A percentile compares a stretch with the other conserved stretches of the same genome.
phyloP scores from a whole-genome alignment of 2,888 invertebrate species.

The Therioaphis trifolii region DNA sequence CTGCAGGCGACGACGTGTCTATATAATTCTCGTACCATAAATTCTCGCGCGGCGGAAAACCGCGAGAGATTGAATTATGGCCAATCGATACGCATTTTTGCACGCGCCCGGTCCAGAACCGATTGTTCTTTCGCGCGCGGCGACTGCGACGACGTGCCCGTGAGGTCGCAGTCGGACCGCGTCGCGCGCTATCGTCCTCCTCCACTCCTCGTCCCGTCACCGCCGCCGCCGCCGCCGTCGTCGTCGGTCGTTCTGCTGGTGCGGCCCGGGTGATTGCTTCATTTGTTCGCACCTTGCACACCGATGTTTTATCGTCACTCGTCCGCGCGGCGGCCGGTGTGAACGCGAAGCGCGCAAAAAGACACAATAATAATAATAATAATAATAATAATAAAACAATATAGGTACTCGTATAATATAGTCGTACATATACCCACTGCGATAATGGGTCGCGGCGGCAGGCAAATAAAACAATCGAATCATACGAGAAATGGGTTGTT shows the following conservation, averaged over 20 bases:
- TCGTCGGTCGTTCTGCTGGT: too few relatives aligned
- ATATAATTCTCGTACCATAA: constrained; percentile 31
- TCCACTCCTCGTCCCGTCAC: background rate
- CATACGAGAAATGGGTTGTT: too few relatives aligned
- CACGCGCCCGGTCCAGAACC: constrained; percentile 14
- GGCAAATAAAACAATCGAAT: background rate
- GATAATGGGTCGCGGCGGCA: too few relatives aligned
- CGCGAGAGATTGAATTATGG: constrained; percentile 49
- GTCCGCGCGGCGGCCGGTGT: too few relatives aligned
- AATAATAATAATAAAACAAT: too few relatives aligned
- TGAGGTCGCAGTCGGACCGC: background rate
- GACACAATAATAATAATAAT: too few relatives aligned
- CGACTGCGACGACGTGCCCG: background rate
- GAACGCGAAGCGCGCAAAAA: background rate
- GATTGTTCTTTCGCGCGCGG: constrained; percentile 26
- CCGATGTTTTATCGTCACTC: background rate
- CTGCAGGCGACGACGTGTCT: too few relatives aligned
- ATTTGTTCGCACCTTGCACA: constrained; percentile 40
- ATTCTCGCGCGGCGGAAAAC: constrained; percentile 22
- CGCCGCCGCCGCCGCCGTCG: background rate
- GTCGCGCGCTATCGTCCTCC: background rate
- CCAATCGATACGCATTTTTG: constrained; percentile 30
- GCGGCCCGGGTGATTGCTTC: constrained; percentile 48
- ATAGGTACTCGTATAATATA: too few relatives aligned
- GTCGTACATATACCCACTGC: too few relatives aligned